phyloP scores from a whole-genome alignment of 1,140 invertebrate species.

The Cherax destructor region DNA sequence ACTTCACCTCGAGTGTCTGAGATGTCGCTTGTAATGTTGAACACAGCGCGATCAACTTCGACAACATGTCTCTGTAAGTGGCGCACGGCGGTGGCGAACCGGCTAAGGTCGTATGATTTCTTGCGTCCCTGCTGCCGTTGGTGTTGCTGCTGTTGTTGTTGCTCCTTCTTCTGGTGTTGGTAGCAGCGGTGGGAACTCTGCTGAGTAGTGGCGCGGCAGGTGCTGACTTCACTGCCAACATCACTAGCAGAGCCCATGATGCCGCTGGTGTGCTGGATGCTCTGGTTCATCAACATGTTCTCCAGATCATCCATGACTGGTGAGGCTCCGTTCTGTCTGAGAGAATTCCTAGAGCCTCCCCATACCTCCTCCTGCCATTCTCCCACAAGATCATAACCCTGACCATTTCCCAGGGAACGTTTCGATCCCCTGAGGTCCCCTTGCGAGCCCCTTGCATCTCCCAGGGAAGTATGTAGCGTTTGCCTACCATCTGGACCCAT shows the following conservation, averaged over 20 bases:
- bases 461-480: slow-evolving; percentile 6
- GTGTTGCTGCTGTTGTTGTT: slow-evolving; percentile 34
- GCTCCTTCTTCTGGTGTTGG: neutral
- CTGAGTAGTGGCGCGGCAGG: slow-evolving; percentile 17
- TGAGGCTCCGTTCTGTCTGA: slow-evolving; percentile 43
- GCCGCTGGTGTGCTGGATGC: slow-evolving; percentile 42
- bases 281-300: slow-evolving; percentile 64
- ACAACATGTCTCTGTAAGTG: slow-evolving; percentile 69
- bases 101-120: slow-evolving; percentile 52
- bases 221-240: slow-evolving; percentile 52
- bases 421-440: slow-evolving; percentile 32
- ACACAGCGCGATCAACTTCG: slow-evolving; percentile 64
- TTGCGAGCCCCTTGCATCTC: slow-evolving; percentile 24
- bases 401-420: slow-evolving; percentile 7
- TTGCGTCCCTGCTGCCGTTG: slow-evolving; percentile 42
- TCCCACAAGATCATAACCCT: neutral
- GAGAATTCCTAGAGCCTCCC: slow-evolving; percentile 26
- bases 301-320: slow-evolving; percentile 62
- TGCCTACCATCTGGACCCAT: neutral
- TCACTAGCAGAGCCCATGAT: slow-evolving; percentile 38
- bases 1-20: slow-evolving; percentile 49
- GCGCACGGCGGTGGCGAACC: slow-evolving; percentile 59
- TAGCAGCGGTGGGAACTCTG: neutral
- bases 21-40: slow-evolving; percentile 62
- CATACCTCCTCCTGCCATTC: slow-evolving; percentile 40